These are phyloP conservation scores for Perodicticus potto DNA, from an alignment of 2,797 vertebrate species.

Conservation along the genomic window DNA sequence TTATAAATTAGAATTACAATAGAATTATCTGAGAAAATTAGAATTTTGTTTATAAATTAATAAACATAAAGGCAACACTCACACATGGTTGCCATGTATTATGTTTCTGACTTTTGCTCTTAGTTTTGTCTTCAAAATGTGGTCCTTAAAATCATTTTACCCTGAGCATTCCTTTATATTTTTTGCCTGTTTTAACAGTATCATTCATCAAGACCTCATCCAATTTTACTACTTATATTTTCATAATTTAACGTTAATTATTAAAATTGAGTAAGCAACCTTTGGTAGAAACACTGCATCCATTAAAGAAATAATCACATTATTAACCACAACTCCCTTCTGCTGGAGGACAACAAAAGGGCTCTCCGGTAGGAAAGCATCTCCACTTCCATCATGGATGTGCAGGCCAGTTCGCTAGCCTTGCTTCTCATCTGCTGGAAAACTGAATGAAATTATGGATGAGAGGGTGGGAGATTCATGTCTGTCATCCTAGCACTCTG, in stretches of 20 bases:
- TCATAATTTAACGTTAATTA: conserved; percentile 41
- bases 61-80: neutral
- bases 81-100: neutral
- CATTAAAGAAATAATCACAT: neutral
- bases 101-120: neutral
- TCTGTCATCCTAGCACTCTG: no score
- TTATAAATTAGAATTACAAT: neutral
- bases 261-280: conserved; percentile 27
- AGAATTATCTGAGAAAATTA: neutral
- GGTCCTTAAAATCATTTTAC: neutral
- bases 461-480: neutral
- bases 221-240: neutral
- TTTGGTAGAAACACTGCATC: conserved; percentile 3
- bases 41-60: neutral
- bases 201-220: neutral
- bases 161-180: neutral
- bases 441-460: neutral
- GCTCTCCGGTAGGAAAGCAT: neutral
- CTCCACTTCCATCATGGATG: neutral
- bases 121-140: neutral
- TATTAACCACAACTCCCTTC: neutral
- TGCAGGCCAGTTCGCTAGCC: neutral
- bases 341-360: conserved; percentile 1
- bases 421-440: neutral
- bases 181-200: neutral